phyloP scores from a whole-genome alignment of 1,140 invertebrate genomes.

The Psilanteris sp. region DNA sequence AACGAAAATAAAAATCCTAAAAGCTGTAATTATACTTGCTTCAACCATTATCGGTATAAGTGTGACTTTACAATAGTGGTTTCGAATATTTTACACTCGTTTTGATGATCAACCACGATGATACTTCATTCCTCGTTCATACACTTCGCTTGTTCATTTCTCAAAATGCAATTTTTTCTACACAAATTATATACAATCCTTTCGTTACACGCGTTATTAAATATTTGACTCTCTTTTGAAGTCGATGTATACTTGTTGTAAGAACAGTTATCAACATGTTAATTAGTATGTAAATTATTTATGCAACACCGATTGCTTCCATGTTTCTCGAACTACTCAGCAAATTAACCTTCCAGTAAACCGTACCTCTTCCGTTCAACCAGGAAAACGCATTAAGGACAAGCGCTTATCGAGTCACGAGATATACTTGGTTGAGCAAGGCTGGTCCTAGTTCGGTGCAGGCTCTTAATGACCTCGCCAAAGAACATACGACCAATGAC shows the following conservation, averaged over 20 bases:
- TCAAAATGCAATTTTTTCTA: no score
- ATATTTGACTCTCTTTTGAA: no score
- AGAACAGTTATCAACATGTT: slow-evolving; percentile 60
- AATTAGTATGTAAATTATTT: slow-evolving; percentile 71
- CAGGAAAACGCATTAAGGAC: slow-evolving; percentile 59
- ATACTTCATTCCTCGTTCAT: no score
- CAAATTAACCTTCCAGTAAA: slow-evolving; percentile 38
- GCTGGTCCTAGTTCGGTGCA: slow-evolving; percentile 38
- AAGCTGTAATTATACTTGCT: no score
- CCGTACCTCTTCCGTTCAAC: slow-evolving; percentile 28
- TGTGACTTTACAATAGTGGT: no score
- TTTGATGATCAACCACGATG: no score
- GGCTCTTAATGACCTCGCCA: slow-evolving; percentile 32
- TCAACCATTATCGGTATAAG: no score
- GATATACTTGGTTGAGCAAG: slow-evolving; percentile 12
- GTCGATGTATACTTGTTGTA: slow-evolving; percentile 11
- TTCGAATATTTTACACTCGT: no score
- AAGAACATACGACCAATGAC: slow-evolving; percentile 57
- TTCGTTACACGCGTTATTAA: no score
- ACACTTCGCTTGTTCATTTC: no score
- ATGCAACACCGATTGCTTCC: slow-evolving; percentile 41
- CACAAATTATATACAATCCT: no score
- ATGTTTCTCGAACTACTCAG: slow-evolving; percentile 48
- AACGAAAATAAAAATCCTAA: no score
- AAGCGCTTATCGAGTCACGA: slow-evolving; percentile 48